Evolutionary conservation across 2,888 invertebrate species (phyloP).

Genomic region (Danaus chrysippus): DNA sequence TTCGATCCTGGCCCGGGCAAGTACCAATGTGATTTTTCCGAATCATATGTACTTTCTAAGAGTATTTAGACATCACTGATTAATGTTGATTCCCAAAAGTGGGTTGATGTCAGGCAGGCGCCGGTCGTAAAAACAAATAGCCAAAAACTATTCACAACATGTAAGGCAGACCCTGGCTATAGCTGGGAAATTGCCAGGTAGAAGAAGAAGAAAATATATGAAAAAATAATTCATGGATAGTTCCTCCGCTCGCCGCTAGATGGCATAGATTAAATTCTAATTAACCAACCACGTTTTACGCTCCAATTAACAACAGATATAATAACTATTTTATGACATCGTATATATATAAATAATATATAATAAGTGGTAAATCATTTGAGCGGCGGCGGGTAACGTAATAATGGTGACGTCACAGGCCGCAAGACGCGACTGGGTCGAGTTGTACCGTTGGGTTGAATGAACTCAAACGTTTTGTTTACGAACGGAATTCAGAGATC

Average conservation of each 20-base stretch:
- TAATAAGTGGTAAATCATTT: conserved; percentile 3
- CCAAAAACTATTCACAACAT: no score
- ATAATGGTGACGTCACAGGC: conserved; percentile 63
- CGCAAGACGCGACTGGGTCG: conserved; percentile 39
- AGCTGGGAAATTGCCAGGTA: no score
- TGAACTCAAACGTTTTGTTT: conserved; percentile 65
- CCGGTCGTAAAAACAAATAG: no score
- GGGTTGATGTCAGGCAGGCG: no score
- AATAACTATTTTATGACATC: background rate
- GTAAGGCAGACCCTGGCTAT: no score
- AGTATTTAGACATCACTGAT: no score
- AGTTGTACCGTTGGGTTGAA: conserved; percentile 74
- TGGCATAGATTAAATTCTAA: conserved; percentile 2
- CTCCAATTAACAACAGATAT: background rate
- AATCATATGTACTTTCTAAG: no score
- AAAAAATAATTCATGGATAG: background rate
- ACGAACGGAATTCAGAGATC: conserved; percentile 52
- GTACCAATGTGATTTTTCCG: no score
- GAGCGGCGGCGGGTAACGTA: conserved; percentile 38
- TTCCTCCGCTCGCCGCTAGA: conserved; percentile 9
- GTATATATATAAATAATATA: conserved; percentile 6
- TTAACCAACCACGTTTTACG: background rate
- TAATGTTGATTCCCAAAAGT: no score
- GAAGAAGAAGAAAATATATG: background rate
- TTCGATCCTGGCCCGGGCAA: no score